Percentiles rank a stretch among this genome's conserved stretches.
Evolutionary conservation across 2,888 invertebrate species (phyloP).

Genomic region (Caprella mutica): DNA sequence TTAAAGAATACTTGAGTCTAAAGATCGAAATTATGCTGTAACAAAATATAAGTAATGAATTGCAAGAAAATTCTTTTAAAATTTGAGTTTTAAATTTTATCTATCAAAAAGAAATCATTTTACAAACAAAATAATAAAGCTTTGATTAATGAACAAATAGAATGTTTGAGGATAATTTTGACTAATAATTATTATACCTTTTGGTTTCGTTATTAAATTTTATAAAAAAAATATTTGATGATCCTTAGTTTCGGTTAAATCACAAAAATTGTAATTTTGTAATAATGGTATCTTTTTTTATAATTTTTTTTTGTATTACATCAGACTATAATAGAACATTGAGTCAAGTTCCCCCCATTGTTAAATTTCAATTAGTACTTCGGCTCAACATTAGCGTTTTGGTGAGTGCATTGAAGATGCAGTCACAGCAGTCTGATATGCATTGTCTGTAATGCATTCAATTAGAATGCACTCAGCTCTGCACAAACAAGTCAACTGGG

Average conservation of each 20-base stretch:
- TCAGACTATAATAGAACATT: neutral
- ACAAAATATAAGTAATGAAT: neutral
- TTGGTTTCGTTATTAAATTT: too few relatives aligned
- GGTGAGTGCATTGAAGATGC: neutral
- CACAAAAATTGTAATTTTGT: too few relatives aligned
- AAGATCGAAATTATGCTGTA: neutral
- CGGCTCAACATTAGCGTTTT: neutral
- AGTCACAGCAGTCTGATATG: neutral
- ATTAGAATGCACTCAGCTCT: too few relatives aligned
- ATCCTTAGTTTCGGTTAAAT: too few relatives aligned
- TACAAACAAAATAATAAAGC: neutral
- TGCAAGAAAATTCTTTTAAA: neutral
- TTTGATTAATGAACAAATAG: neutral
- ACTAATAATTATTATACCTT: neutral
- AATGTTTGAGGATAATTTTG: neutral
- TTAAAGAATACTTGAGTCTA: too few relatives aligned
- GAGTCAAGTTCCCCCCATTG: neutral
- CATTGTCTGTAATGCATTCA: too few relatives aligned
- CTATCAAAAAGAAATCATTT: neutral
- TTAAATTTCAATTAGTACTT: neutral
- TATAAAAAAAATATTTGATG: too few relatives aligned
- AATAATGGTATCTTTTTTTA: neutral
- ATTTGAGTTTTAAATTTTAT: neutral
- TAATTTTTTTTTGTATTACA: neutral
- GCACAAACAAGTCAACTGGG: too few relatives aligned